Evolutionary conservation across 2,113 vertebrate genomes (phyloP).

Genomic region (Lophius piscatorius): DNA sequence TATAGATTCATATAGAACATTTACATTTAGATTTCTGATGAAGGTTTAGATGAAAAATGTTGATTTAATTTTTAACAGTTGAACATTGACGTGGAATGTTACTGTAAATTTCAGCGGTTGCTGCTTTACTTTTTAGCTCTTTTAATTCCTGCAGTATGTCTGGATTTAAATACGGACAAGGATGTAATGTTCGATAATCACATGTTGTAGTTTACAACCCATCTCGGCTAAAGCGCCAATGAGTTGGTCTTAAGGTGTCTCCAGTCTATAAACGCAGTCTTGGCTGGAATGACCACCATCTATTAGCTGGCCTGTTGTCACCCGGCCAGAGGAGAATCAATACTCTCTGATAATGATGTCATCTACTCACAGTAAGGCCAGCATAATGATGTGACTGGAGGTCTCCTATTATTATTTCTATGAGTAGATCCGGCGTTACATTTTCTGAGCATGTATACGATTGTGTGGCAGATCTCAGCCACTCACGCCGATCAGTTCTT

Average conservation of each 20-base stretch:
- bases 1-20: too few species aligned
- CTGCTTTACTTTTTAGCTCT: too few species aligned
- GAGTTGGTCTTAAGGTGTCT: slow-evolving; percentile 26
- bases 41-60: too few species aligned
- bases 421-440: not conserved
- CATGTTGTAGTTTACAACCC: slow-evolving; percentile 27
- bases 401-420: slow-evolving; percentile 53
- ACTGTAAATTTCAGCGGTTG: too few species aligned
- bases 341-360: slow-evolving; percentile 69
- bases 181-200: slow-evolving; percentile 27
- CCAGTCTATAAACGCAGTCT: slow-evolving; percentile 55
- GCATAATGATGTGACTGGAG: slow-evolving; percentile 44
- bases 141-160: not conserved
- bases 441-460: not conserved
- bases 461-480: too few species aligned
- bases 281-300: slow-evolving; percentile 51
- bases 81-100: too few species aligned
- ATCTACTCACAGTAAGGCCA: slow-evolving; percentile 48
- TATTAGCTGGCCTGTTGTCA: slow-evolving; percentile 69
- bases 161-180: slow-evolving; percentile 13
- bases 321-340: slow-evolving; percentile 54
- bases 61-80: too few species aligned
- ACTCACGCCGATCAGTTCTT: too few species aligned
- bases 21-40: too few species aligned
- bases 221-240: slow-evolving; percentile 18